A percentile compares a stretch with the other conserved stretches of the same genome.
Conservation (phyloP, 30 jellyfish, hydroid and myxozoan species). For the Rhopilema esculentum region DNA sequence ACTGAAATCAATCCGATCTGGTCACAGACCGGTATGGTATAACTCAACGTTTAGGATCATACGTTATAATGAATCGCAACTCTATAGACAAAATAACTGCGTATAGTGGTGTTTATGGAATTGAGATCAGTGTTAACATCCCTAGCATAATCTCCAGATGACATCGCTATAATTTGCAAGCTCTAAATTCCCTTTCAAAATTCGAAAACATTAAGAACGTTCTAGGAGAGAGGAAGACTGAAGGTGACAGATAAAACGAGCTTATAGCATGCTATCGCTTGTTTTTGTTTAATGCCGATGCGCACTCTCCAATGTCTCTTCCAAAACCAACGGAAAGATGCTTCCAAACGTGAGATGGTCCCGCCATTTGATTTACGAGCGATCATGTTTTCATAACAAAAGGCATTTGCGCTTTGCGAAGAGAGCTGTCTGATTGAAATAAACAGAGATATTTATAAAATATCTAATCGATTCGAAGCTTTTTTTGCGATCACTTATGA, state of each 20-base stretch:
- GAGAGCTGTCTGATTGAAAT: constrained; percentile 46
- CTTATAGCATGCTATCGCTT: background rate
- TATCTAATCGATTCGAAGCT: constrained; percentile 34
- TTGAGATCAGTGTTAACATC: no score
- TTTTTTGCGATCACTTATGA: constrained; percentile 3
- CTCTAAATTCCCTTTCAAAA: no score
- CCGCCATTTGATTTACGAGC: constrained; percentile 27
- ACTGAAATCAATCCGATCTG: no score
- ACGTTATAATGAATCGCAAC: background rate
- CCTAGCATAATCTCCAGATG: no score
- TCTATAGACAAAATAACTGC: background rate
- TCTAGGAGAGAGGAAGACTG: background rate
- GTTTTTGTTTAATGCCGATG: background rate
- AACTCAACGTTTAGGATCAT: background rate
- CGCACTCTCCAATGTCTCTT: background rate
- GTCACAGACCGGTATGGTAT: no score
- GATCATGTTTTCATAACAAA: constrained; percentile 37
- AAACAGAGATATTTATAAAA: constrained; percentile 31
- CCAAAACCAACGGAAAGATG: background rate
- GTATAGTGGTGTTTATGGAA: background rate
- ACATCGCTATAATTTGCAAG: no score
- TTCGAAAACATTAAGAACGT: background rate
- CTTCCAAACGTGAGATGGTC: background rate
- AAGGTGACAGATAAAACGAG: background rate
- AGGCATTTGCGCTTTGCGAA: constrained; percentile 51